These are phyloP conservation scores for Scaptomyza graminum DNA, from an alignment of 1,140 invertebrate genomes.

Conservation along the genomic window DNA sequence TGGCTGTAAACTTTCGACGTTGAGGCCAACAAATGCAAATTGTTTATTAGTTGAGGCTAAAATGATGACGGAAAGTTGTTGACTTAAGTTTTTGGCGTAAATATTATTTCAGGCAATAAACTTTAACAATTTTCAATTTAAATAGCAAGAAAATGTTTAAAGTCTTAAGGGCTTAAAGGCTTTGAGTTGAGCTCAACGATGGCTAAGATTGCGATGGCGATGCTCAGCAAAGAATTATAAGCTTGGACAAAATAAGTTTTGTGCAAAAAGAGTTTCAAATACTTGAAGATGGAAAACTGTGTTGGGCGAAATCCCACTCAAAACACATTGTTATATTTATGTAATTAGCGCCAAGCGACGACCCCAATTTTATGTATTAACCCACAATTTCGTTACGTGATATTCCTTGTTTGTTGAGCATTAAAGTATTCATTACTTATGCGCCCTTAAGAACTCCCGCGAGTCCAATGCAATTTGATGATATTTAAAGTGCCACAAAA, in stretches of 20 bases:
- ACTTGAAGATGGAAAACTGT: too few relatives aligned
- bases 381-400: not conserved
- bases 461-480: constrained; percentile 72
- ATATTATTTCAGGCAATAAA: constrained; percentile 14
- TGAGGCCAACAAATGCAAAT: constrained; percentile 44
- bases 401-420: constrained; percentile 4
- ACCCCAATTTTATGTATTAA: constrained; percentile 36
- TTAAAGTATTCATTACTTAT: constrained; percentile 25
- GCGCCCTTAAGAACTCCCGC: constrained; percentile 42
- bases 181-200: too few relatives aligned
- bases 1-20: constrained; percentile 50
- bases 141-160: not conserved
- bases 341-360: constrained; percentile 54
- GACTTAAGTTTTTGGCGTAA: not conserved
- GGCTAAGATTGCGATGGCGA: too few relatives aligned
- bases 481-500: constrained; percentile 64
- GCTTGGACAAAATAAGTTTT: too few relatives aligned
- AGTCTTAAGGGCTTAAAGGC: not conserved
- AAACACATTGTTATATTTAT: constrained; percentile 54
- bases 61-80: constrained; percentile 1
- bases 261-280: too few relatives aligned
- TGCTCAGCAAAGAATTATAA: too few relatives aligned
- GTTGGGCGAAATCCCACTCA: not conserved
- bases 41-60: constrained; percentile 56
- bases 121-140: constrained; percentile 1